These are phyloP conservation scores for Hemistola chrysoprasaria DNA, from an alignment of 2,888 invertebrate genomes.

Conservation along the genomic window DNA sequence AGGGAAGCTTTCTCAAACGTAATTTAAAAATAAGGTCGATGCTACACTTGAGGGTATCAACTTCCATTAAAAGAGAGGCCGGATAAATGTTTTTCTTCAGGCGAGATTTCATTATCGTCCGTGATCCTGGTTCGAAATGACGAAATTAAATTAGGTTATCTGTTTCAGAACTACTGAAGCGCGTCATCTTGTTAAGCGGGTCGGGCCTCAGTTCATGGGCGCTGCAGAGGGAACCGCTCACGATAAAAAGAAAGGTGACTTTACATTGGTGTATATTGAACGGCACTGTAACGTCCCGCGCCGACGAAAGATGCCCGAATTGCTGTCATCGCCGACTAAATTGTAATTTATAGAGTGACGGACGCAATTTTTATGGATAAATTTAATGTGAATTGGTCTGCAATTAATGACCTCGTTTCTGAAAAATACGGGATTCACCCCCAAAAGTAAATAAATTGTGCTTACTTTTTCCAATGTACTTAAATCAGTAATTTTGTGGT, in stretches of 20 bases:
- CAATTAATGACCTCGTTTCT: constrained; percentile 7
- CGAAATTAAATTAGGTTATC: constrained; percentile 68
- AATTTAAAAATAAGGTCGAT: constrained; percentile 50
- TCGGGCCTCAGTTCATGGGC: constrained; percentile 97
- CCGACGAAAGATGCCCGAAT: constrained; percentile 9
- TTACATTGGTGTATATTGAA: constrained; percentile 32
- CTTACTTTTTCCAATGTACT: too few relatives aligned
- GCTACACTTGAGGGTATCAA: constrained; percentile 36
- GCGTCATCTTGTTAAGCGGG: constrained; percentile 94
- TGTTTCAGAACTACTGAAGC: constrained; percentile 91
- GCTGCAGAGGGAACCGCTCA: constrained; percentile 91
- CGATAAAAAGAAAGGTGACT: constrained; percentile 86
- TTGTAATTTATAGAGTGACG: constrained; percentile 12
- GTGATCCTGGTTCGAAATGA: constrained; percentile 57
- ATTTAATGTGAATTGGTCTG: constrained; percentile 9
- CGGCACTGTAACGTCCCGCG: constrained; percentile 20
- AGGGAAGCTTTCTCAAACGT: constrained; percentile 40
- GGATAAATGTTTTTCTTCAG: constrained; percentile 47
- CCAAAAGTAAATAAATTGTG: too few relatives aligned
- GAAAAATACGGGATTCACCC: constrained; percentile 1
- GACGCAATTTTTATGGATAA: constrained; percentile 6
- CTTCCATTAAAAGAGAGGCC: constrained; percentile 29
- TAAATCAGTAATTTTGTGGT: too few relatives aligned
- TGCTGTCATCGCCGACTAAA: constrained; percentile 11
- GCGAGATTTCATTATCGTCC: constrained; percentile 51